Base-by-base conservation (phyloP, 2,797 vertebrate genomes). In the Liparis tanakae region DNA sequence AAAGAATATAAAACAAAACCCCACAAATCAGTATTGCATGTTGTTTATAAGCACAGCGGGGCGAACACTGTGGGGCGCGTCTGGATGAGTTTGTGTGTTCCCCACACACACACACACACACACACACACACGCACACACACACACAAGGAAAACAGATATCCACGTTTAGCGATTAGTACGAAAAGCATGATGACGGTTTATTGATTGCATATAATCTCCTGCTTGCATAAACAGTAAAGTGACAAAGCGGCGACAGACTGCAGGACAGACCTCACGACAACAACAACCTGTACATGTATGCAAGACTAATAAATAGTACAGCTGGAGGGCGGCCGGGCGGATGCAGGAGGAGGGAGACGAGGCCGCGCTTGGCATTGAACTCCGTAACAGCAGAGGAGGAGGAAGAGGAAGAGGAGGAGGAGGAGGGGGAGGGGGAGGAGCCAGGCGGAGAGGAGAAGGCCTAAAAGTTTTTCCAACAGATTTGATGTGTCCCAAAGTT, bases 141-240 rank as follows among this genome's bases (percentile, higher is more conserved):
- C n/a, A n/a, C n/a, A n/a, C n/a, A n/a, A n/a, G 30, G 57, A 30
- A 46, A 22, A 79, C 46, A 18, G 51, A 53, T n/a, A 37, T 51
- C 22, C 34, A 53, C 0, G 5, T 56, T 64, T 44, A 34, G 59
- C 0, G 5, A 59, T 64, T 44, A 37, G 59, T 62, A 57, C 57
- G 30, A 70, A 69, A 56, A 63, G 3, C 20, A 51, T 34, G 70
- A 60, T 39, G 12, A 72, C 48, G 18, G 39, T 63, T 82, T 59
- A 71, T 59, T 70, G 72, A 73, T 71, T 83, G 84, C 82, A 83
- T 82, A 83, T 83, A 69, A 85, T 82, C 78, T 83, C 70, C 85
- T 71, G 74, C 67, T 88, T 78, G 79, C 76, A 87, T 79, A 67
- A 78, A 83, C 68, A 70, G 53, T 80, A 86, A 85, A 82, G 74